Evolutionary conservation across 2,113 vertebrate genomes (phyloP).

Genomic region (Oreotrochilus melanogaster): DNA sequence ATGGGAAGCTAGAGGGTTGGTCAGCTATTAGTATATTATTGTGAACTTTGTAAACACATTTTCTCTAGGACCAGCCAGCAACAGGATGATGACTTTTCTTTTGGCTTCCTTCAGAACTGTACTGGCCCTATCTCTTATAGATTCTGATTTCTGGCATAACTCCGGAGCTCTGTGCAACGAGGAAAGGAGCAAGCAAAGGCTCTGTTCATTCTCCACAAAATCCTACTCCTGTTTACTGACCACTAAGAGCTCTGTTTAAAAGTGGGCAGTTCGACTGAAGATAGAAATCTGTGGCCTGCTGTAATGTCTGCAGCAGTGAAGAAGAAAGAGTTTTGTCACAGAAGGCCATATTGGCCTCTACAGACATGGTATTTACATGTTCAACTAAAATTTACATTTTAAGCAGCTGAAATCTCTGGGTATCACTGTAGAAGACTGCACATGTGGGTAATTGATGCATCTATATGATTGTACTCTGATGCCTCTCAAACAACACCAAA

Average conservation of each 20-base stretch:
- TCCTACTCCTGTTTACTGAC: not conserved
- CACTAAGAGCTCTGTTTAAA: not conserved
- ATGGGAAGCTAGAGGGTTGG: not conserved
- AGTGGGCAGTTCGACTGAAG: not conserved
- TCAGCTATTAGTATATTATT: not conserved
- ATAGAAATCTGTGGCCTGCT: not conserved
- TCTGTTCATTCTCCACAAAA: not conserved
- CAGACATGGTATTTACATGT: not conserved
- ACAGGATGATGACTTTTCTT: not conserved
- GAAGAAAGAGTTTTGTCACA: not conserved
- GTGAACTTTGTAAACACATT: not conserved
- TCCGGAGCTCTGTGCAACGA: accelerated
- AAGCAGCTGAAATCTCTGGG: not conserved
- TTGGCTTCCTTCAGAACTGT: not conserved
- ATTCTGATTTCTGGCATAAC: not conserved
- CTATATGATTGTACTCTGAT: not conserved
- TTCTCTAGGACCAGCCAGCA: not conserved
- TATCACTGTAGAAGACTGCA: not conserved
- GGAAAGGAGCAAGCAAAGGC: not conserved
- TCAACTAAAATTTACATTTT: not conserved
- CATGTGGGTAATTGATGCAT: not conserved
- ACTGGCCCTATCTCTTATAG: not conserved
- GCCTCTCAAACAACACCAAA: not conserved
- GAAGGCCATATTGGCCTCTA: not conserved
- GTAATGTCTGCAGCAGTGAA: not conserved